These are phyloP conservation scores for Drosophila mayri DNA, from an alignment of 1,140 invertebrate species.

Conservation along the genomic window DNA sequence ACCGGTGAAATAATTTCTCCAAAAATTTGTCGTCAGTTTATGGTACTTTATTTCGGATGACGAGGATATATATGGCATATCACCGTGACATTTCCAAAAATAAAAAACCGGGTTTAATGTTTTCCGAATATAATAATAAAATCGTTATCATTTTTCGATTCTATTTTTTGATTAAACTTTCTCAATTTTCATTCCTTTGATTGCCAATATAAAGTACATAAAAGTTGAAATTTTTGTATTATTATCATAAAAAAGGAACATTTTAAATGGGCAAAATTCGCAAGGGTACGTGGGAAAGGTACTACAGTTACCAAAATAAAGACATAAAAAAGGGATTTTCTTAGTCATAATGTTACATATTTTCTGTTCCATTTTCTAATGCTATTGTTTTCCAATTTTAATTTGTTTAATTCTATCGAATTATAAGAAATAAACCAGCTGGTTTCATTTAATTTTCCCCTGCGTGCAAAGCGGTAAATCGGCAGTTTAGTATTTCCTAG, in stretches of 20 bases:
- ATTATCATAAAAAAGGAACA: too few relatives aligned
- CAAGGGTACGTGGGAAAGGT: neutral
- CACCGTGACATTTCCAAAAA: slow-evolving; percentile 11
- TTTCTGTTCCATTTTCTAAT: neutral
- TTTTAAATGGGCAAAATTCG: neutral
- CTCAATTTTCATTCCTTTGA: neutral
- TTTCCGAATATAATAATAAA: slow-evolving; percentile 13
- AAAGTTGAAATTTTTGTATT: neutral
- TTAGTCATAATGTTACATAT: neutral
- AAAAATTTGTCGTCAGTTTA: slow-evolving; percentile 14
- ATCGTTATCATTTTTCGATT: slow-evolving; percentile 3
- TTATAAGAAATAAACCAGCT: neutral
- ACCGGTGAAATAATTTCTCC: slow-evolving; percentile 11
- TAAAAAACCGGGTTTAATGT: neutral
- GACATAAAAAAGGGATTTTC: neutral
- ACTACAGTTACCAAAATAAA: neutral
- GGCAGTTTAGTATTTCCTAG: slow-evolving; percentile 8
- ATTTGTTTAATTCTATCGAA: neutral
- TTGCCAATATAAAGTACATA: neutral
- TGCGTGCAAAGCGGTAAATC: slow-evolving; percentile 1
- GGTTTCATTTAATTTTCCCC: neutral
- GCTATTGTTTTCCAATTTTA: neutral
- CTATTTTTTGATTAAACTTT: neutral
- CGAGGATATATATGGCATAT: slow-evolving; percentile 4
- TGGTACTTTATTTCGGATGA: slow-evolving; percentile 5